Percentiles rank a stretch among this genome's conserved stretches.
These are phyloP conservation scores for Orchesellides sinensis DNA, from an alignment of 2,888 invertebrate genomes.

Conservation along the genomic window DNA sequence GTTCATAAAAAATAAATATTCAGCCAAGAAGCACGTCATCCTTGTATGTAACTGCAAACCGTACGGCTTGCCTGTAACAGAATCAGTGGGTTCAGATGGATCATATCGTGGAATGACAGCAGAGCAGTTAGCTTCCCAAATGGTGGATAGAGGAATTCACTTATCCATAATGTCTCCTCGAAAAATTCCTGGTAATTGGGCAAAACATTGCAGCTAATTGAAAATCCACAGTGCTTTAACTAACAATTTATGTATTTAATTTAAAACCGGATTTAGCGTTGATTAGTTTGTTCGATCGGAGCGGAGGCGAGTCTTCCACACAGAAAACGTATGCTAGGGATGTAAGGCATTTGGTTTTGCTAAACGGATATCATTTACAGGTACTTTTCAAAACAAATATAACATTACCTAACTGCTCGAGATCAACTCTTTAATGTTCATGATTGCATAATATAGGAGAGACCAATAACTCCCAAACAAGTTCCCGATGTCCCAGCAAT, in stretches of 20 bases:
- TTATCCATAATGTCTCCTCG: conserved; percentile 93
- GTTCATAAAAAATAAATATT: neutral
- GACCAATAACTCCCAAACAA: conserved; percentile 70
- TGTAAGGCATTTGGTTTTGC: conserved; percentile 87
- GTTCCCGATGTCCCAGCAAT: conserved; percentile 28
- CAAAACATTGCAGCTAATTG: no score
- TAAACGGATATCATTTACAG: conserved; percentile 82
- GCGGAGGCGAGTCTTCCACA: conserved; percentile 90
- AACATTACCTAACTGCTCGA: neutral
- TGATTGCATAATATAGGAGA: conserved; percentile 44
- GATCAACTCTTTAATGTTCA: conserved; percentile 16
- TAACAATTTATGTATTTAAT: no score
- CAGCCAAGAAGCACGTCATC: conserved; percentile 83
- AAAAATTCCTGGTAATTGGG: conserved; percentile 84
- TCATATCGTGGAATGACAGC: conserved; percentile 86
- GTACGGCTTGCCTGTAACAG: conserved; percentile 89
- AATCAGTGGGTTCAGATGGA: conserved; percentile 78
- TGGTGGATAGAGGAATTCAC: conserved; percentile 90
- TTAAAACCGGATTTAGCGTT: no score
- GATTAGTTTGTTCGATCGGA: conserved; percentile 92
- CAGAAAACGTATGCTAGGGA: conserved; percentile 96
- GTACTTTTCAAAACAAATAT: conserved; percentile 76
- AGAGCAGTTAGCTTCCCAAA: conserved; percentile 88
- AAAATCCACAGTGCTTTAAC: no score
- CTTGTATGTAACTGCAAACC: conserved; percentile 95